Evolutionary conservation across 2,888 invertebrate species (phyloP).

Genomic region (Smittia aterrima): DNA sequence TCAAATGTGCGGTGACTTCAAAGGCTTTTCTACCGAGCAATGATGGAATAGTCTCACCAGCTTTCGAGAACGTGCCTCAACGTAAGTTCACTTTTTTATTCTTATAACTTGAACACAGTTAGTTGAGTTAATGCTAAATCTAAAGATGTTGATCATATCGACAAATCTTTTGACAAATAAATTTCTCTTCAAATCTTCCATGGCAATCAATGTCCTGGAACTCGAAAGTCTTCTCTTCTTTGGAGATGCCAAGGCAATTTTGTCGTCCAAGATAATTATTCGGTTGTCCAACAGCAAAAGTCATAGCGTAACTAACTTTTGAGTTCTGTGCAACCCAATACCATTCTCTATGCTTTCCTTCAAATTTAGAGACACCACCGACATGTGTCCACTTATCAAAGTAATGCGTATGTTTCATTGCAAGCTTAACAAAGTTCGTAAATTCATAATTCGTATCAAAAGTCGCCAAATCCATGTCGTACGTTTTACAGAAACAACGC

Average conservation of each 20-base stretch:
- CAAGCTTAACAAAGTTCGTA: constrained; percentile 20
- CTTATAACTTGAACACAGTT: neutral
- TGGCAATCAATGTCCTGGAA: constrained; percentile 39
- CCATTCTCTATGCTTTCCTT: constrained; percentile 25
- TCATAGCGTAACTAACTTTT: neutral
- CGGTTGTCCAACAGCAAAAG: constrained; percentile 31
- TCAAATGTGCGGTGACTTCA: constrained; percentile 30
- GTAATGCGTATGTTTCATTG: neutral
- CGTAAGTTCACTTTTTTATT: constrained; percentile 14
- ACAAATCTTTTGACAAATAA: constrained; percentile 39
- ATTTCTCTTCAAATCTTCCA: constrained; percentile 35
- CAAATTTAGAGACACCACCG: constrained; percentile 31
- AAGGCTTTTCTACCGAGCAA: neutral
- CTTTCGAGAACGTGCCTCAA: neutral
- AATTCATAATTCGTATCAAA: constrained; percentile 31
- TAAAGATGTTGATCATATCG: neutral
- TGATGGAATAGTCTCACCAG: neutral
- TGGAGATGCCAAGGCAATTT: constrained; percentile 30
- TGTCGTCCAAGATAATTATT: constrained; percentile 36
- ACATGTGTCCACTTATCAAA: constrained; percentile 36
- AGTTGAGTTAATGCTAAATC: no score
- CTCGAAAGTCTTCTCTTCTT: constrained; percentile 32
- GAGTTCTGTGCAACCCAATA: constrained; percentile 30
- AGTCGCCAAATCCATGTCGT: constrained; percentile 27
- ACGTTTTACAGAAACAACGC: constrained; percentile 29